A percentile compares a stretch with the other conserved stretches of the same genome.
Conservation (phyloP, 2,797 vertebrate genomes). For the Pteronotus mesoamericanus region DNA sequence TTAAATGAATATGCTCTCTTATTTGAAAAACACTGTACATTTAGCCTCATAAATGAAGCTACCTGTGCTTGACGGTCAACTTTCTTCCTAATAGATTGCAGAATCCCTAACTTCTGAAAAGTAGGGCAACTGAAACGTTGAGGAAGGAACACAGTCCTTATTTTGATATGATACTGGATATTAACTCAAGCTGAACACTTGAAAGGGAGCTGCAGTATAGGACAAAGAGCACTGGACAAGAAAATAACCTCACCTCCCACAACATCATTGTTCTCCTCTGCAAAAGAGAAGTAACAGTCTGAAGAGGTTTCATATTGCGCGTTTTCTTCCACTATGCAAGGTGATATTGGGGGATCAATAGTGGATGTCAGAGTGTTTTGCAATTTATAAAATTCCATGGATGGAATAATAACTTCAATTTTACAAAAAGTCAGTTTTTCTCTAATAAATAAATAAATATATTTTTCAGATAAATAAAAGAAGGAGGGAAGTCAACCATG, state of each 20-base stretch:
- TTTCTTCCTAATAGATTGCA: not conserved
- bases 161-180: not conserved
- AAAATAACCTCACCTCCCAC: not conserved
- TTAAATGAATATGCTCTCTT: not conserved
- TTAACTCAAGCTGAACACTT: not conserved
- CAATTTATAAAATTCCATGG: not conserved
- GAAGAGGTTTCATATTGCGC: not conserved
- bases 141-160: not conserved
- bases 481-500: not conserved
- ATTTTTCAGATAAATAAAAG: conserved; percentile 10
- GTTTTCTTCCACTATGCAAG: not conserved
- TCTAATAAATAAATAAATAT: not conserved
- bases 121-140: not conserved
- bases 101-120: not conserved
- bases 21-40: not conserved
- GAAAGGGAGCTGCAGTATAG: not conserved
- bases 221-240: not conserved
- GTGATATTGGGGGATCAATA: not conserved
- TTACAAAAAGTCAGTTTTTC: not conserved
- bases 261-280: not conserved
- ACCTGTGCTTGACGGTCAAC: not conserved
- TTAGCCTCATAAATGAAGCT: not conserved
- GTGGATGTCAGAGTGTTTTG: not conserved
- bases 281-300: not conserved
- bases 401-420: not conserved